Conservation (phyloP, 2,797 vertebrate genomes). For the Tarsius wallacei region DNA sequence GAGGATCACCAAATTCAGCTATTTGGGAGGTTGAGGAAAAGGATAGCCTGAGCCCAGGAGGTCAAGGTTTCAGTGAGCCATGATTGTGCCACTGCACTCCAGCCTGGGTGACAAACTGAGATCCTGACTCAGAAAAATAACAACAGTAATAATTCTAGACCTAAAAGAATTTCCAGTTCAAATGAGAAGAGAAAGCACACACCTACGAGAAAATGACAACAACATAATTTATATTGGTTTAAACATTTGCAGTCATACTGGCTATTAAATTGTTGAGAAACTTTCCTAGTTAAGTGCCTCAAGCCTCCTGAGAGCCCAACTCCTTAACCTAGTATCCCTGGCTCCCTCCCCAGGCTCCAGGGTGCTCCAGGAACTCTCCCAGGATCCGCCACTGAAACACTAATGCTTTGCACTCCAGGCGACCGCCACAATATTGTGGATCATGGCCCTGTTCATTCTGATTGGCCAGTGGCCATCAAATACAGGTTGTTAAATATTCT, state of each 20-base stretch:
- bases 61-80: too few relatives aligned
- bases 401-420: not conserved
- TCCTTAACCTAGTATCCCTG: not conserved
- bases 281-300: not conserved
- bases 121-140: too few relatives aligned
- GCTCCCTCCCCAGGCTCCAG: not conserved
- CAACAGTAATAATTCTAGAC: not conserved
- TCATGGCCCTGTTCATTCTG: not conserved
- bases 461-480: not conserved
- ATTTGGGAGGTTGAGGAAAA: too few relatives aligned
- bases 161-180: not conserved
- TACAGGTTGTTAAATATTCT: not conserved
- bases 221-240: not conserved
- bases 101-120: too few relatives aligned
- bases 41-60: too few relatives aligned
- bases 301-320: not conserved
- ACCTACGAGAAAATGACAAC: not conserved
- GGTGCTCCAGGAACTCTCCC: not conserved
- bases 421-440: too few relatives aligned
- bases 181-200: slow-evolving; percentile 5
- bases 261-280: not conserved
- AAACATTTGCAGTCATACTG: not conserved
- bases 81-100: too few relatives aligned
- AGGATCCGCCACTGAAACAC: not conserved
- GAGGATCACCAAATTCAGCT: too few relatives aligned